Percentiles rank a stretch among this genome's conserved stretches.
These are phyloP conservation scores for Boulengerochromis microlepis DNA, from an alignment of 2,113 vertebrate species.

Conservation along the genomic window DNA sequence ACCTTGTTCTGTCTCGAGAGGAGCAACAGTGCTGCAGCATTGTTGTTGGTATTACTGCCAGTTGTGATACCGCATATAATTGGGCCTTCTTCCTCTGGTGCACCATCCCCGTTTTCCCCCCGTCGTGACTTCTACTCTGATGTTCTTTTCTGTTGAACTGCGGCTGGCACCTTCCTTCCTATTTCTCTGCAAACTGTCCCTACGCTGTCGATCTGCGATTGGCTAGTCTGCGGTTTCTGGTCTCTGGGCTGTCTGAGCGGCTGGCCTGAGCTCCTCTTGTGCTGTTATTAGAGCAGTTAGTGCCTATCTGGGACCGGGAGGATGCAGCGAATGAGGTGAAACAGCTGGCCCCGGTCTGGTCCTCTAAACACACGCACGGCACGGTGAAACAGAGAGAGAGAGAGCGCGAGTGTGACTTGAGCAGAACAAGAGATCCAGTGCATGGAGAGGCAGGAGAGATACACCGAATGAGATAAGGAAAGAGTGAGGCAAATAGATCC, in stretches of 20 bases:
- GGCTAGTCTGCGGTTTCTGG: constrained; percentile 16
- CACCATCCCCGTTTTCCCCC: constrained; percentile 6
- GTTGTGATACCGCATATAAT: constrained; percentile 49
- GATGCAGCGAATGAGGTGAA: constrained; percentile 41
- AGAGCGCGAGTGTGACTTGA: not conserved
- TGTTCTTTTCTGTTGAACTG: constrained; percentile 49
- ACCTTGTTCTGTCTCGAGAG: constrained; percentile 40
- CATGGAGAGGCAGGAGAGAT: constrained; percentile 1
- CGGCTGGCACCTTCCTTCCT: constrained; percentile 26
- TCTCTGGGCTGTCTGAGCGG: constrained; percentile 40
- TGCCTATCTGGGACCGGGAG: constrained; percentile 36
- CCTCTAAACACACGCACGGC: constrained; percentile 30
- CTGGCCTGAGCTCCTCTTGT: constrained; percentile 33
- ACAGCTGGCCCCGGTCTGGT: constrained; percentile 61
- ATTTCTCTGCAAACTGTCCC: constrained; percentile 39
- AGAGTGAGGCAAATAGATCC: constrained; percentile 57
- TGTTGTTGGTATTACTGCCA: constrained; percentile 44
- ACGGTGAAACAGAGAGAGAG: not conserved
- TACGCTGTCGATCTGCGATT: constrained; percentile 30
- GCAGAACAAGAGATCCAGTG: constrained; percentile 5
- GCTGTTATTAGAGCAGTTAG: constrained; percentile 60
- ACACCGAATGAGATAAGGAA: constrained; percentile 27
- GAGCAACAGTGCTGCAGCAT: constrained; percentile 7
- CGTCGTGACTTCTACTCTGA: constrained; percentile 46
- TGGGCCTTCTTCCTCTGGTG: constrained; percentile 47